Base-by-base conservation (phyloP, 37 sponge, comb jelly and placozoan genomes). In the Mnemiopsis leidyi region DNA sequence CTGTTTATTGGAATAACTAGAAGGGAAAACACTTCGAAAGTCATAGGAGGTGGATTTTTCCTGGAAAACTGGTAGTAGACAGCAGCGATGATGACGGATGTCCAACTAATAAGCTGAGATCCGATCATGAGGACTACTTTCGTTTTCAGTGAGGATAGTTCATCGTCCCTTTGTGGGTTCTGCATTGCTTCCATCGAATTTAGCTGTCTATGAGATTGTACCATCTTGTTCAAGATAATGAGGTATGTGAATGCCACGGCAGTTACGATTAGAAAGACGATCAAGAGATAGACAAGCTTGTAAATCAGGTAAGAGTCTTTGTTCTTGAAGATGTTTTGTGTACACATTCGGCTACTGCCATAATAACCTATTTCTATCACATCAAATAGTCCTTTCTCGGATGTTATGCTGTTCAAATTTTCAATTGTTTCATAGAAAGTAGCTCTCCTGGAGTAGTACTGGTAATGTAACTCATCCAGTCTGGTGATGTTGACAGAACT, bases 271-370 rank as follows among this genome's bases (percentile, higher is more conserved):
- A 85, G n/a, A 3, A 85, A 1, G 23, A 85, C 13, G 7, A 33
- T 26, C 23, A 38, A 23, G 1, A 85, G 2, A 23, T 85, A 85
- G 1, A 23, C 32, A 0, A 85, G 13, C 48, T 85, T 85, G 48
- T 85, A 85, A 28, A 40, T 20, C 0, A 20, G n/a, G 24, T 39
- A 85, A 3, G 61, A 40, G 5, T 13, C 90, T 1, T 39, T n/a
- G 2, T n/a, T 38, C 39, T 85, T 85, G n/a, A 85, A 85, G 90
- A 85, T 39, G 24, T 85, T 85, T 24, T 38, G 61, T 0, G 39
- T 37, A 39, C 90, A 85, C 90, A 85, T 16, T 1, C 28, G 29
- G 28, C 29, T 39, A 26, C 1, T 39, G 0, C 90, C 90, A 85
- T 85, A 85, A 25, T 85, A 85, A 1, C 90, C 48, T 3, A 85